phyloP scores from a whole-genome alignment of 1,140 invertebrate species.

The Drosophila sproati region DNA sequence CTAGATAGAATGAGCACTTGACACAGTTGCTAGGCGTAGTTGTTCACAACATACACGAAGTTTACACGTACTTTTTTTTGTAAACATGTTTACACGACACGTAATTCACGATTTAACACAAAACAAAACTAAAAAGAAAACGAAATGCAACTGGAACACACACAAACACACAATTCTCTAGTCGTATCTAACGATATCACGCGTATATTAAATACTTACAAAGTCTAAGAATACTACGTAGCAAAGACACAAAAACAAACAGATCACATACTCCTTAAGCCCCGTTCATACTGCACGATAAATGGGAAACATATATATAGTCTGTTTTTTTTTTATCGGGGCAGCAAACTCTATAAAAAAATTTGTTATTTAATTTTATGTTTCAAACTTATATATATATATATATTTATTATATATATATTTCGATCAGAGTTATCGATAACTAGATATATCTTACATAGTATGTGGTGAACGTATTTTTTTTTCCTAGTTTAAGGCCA shows the following conservation, averaged over 20 bases:
- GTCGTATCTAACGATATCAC: slow-evolving; percentile 30
- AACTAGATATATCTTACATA: slow-evolving; percentile 23
- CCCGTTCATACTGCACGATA: slow-evolving; percentile 25
- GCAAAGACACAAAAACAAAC: slow-evolving; percentile 43
- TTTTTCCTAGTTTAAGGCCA: slow-evolving; percentile 73
- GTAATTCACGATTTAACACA: slow-evolving; percentile 6
- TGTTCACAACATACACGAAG: slow-evolving; percentile 6
- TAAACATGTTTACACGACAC: slow-evolving; percentile 56
- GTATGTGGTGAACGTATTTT: slow-evolving; percentile 45
- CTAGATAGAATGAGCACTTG: slow-evolving; percentile 36
- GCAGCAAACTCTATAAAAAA: slow-evolving; percentile 61
- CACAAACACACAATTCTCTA: slow-evolving; percentile 20
- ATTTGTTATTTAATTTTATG: slow-evolving; percentile 82
- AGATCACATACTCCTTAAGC: slow-evolving; percentile 9
- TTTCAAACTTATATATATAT: slow-evolving; percentile 52
- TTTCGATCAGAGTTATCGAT: slow-evolving; percentile 25
- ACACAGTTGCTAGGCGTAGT: slow-evolving; percentile 47
- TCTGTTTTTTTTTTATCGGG: slow-evolving; percentile 44
- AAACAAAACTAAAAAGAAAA: neutral
- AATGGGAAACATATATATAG: slow-evolving; percentile 8
- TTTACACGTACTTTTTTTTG: slow-evolving; percentile 5
- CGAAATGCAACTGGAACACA: slow-evolving; percentile 21
- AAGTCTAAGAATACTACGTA: slow-evolving; percentile 53
- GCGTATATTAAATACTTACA: slow-evolving; percentile 61
- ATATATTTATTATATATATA: slow-evolving; percentile 36